Conservation (phyloP, 2,888 invertebrate species). For the Melieria crassipennis region DNA sequence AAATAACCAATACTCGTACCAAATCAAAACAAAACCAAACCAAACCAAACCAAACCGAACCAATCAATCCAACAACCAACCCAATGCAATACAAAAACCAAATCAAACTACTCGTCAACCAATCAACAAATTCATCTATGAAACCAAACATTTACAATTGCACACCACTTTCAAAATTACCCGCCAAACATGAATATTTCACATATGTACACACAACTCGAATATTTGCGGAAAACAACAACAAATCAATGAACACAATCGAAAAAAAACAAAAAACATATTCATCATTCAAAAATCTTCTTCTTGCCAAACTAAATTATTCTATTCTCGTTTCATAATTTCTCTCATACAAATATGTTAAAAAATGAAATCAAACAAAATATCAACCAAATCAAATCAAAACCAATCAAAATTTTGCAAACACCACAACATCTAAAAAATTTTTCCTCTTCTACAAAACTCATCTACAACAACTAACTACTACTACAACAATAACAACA, state of each 20-base stretch:
- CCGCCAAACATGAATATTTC: not conserved
- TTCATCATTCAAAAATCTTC: conserved; percentile 28
- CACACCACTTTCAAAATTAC: not conserved
- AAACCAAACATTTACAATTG: not conserved
- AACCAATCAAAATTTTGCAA: conserved; percentile 22
- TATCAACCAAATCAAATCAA: conserved; percentile 14
- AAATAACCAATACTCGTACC: conserved; percentile 4
- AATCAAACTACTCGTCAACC: conserved; percentile 1
- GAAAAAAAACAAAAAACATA: not conserved
- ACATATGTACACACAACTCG: not conserved
- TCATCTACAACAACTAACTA: conserved; percentile 50
- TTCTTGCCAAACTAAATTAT: conserved; percentile 19
- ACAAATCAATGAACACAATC: not conserved
- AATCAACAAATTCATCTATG: not conserved
- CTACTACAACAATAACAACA: conserved; percentile 61
- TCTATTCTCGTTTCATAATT: conserved; percentile 18
- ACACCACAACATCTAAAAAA: conserved; percentile 34
- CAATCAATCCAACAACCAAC: not conserved
- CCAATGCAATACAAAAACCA: not conserved
- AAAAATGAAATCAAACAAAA: conserved; percentile 29
- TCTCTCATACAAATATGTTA: not conserved
- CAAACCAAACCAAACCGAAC: conserved; percentile 23
- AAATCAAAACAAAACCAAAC: conserved; percentile 27
- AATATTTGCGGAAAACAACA: not conserved
- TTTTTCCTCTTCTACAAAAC: conserved; percentile 32